phyloP scores from a whole-genome alignment of 2,888 invertebrate genomes.

The Exocentrus adspersus region DNA sequence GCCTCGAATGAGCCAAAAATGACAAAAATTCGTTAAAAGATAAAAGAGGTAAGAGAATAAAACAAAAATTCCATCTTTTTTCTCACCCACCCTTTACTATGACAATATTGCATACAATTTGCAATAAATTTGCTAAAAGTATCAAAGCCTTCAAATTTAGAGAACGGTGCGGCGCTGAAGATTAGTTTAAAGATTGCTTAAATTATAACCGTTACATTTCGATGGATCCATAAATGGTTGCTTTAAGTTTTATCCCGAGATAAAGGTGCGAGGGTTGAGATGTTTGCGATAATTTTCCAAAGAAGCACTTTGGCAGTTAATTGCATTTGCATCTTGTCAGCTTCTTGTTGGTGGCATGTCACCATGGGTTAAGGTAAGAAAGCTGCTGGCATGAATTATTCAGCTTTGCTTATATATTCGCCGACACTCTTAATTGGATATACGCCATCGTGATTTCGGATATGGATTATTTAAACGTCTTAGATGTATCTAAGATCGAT shows the following conservation, averaged over 20 bases:
- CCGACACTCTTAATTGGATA: slow-evolving; percentile 64
- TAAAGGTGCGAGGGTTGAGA: slow-evolving; percentile 40
- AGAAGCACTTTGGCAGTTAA: slow-evolving; percentile 63
- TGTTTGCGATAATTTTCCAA: slow-evolving; percentile 64
- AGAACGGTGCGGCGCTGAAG: too few relatives aligned
- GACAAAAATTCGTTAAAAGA: too few relatives aligned
- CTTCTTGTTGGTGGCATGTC: slow-evolving; percentile 63
- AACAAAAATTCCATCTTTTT: too few relatives aligned
- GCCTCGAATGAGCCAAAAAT: too few relatives aligned
- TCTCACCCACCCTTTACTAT: too few relatives aligned
- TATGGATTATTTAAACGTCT: slow-evolving; percentile 62
- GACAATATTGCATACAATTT: too few relatives aligned
- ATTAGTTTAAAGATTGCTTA: too few relatives aligned
- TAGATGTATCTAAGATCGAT: slow-evolving; percentile 58
- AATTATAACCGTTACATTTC: slow-evolving; percentile 19
- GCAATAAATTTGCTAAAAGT: too few relatives aligned
- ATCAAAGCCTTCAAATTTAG: too few relatives aligned
- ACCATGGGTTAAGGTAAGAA: slow-evolving; percentile 64
- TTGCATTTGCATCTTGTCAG: slow-evolving; percentile 65
- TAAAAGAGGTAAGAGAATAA: too few relatives aligned
- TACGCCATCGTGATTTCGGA: slow-evolving; percentile 61
- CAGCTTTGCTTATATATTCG: slow-evolving; percentile 54
- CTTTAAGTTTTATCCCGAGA: slow-evolving; percentile 29
- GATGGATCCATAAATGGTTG: slow-evolving; percentile 17
- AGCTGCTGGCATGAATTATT: slow-evolving; percentile 64